A percentile compares a stretch with the other conserved stretches of the same genome.
Evolutionary conservation across 2,797 vertebrate species (phyloP).

Genomic region (Kryptopterus vitreolus): DNA sequence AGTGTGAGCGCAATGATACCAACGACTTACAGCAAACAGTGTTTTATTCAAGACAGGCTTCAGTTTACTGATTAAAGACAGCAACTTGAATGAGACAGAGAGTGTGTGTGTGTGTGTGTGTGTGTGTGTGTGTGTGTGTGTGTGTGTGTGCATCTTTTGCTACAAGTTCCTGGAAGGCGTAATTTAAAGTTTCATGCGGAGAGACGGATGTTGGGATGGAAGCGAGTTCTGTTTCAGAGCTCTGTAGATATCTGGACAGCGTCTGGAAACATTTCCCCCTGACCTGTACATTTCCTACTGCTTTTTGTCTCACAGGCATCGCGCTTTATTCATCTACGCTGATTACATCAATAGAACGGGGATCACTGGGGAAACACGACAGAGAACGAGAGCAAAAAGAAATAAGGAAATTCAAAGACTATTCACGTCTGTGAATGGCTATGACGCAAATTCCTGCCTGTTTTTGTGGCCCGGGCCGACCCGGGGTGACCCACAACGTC

Average conservation of each 20-base stretch:
- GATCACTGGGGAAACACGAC: slow-evolving; percentile 5
- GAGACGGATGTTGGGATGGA: slow-evolving; percentile 19
- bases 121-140: slow-evolving; percentile 1
- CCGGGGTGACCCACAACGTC: slow-evolving; percentile 47
- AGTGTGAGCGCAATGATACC: slow-evolving; percentile 33
- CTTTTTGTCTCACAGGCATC: slow-evolving; percentile 29
- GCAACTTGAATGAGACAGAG: slow-evolving; percentile 32
- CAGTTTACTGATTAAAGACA: slow-evolving; percentile 36
- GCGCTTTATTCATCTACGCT: slow-evolving; percentile 37
- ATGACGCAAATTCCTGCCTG: slow-evolving; percentile 56
- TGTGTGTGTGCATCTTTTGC: slow-evolving; percentile 2
- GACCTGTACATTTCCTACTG: slow-evolving; percentile 39
- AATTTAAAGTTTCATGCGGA: slow-evolving; percentile 15
- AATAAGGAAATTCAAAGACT: slow-evolving; percentile 14
- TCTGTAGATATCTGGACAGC: slow-evolving; percentile 24
- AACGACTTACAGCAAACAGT: slow-evolving; percentile 38
- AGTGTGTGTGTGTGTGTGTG: background rate
- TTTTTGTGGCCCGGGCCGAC: slow-evolving; percentile 38
- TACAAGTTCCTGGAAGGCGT: slow-evolving; percentile 23
- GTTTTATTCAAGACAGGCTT: slow-evolving; percentile 30
- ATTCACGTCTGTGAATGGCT: slow-evolving; percentile 54
- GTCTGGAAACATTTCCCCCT: slow-evolving; percentile 26
- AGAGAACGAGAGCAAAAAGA: slow-evolving; percentile 26
- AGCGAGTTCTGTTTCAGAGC: slow-evolving; percentile 5
- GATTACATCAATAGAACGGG: slow-evolving; percentile 31